These are phyloP conservation scores for Heteronetta atricapilla DNA, from an alignment of 2,113 vertebrate genomes.

Conservation along the genomic window DNA sequence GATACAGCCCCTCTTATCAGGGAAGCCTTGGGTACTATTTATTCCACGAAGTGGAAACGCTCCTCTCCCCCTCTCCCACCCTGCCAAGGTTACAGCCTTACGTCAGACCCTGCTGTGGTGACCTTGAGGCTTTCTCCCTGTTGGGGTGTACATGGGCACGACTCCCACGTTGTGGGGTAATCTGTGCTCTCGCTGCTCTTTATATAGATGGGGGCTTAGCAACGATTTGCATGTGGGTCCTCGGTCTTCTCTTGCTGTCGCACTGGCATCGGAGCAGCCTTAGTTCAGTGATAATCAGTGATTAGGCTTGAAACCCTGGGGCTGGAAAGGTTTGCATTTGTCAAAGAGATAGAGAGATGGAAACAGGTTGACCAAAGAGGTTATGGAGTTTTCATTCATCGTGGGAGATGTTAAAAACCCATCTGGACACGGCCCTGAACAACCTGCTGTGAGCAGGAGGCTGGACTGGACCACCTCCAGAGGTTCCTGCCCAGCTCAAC, in stretches of 20 bases:
- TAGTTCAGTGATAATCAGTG: neutral
- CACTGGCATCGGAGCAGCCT: neutral
- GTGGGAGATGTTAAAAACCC: neutral
- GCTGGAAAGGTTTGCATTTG: neutral
- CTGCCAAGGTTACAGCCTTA: slow-evolving; percentile 66
- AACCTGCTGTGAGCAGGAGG: neutral
- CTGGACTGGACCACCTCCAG: neutral
- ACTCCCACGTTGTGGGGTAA: slow-evolving; percentile 3
- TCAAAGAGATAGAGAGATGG: neutral
- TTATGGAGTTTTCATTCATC: neutral
- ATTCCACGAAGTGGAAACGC: slow-evolving; percentile 58
- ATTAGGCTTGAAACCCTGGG: neutral
- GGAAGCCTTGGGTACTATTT: slow-evolving; percentile 68
- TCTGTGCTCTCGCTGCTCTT: slow-evolving; percentile 1
- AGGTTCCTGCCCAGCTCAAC: neutral
- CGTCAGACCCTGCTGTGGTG: slow-evolving; percentile 36
- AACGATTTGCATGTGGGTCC: slow-evolving; percentile 2
- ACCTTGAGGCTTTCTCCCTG: slow-evolving; percentile 13
- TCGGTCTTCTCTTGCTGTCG: neutral
- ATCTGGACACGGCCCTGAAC: neutral
- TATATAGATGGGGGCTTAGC: neutral
- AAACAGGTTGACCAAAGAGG: neutral
- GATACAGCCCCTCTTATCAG: slow-evolving; percentile 62
- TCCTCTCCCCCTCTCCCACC: slow-evolving; percentile 48
- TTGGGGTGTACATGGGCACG: neutral